Evolutionary conservation across 1,140 invertebrate genomes (phyloP).

Genomic region (Himalopsyche phryganea): DNA sequence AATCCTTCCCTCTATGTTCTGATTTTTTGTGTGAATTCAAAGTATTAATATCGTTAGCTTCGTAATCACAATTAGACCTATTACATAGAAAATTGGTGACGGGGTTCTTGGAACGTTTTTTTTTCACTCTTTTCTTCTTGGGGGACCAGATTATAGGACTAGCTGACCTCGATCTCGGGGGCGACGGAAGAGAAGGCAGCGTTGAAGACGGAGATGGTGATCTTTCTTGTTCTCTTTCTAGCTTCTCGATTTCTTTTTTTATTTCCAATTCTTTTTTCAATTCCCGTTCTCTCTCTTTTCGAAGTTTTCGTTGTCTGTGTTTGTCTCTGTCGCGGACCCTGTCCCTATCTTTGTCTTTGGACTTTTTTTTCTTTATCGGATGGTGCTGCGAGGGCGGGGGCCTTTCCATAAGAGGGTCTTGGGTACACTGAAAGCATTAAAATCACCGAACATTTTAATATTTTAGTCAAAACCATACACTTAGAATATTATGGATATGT

Average conservation of each 20-base stretch:
- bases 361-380: slow-evolving; percentile 19
- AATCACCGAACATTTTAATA: too few relatives aligned
- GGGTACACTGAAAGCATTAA: slow-evolving; percentile 16
- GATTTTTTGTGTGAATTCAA: slow-evolving; percentile 28
- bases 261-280: slow-evolving; percentile 3
- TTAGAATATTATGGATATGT: too few relatives aligned
- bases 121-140: slow-evolving; percentile 22
- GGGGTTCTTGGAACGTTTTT: neutral
- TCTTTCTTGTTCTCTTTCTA: neutral
- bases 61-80: slow-evolving; percentile 22
- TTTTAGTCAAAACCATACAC: too few relatives aligned
- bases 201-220: neutral
- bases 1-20: slow-evolving; percentile 27
- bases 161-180: slow-evolving; percentile 14
- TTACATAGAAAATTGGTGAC: slow-evolving; percentile 15
- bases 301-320: slow-evolving; percentile 1
- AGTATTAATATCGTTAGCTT: slow-evolving; percentile 8
- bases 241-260: neutral
- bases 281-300: slow-evolving; percentile 3
- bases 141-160: slow-evolving; percentile 7
- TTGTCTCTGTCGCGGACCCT: neutral
- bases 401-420: slow-evolving; percentile 28
- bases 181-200: neutral
- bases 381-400: slow-evolving; percentile 3
- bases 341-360: slow-evolving; percentile 2